A percentile compares a stretch with the other conserved stretches of the same genome.
These are phyloP conservation scores for Himalopsyche kuldschensis DNA, from an alignment of 2,888 invertebrate species.

Conservation along the genomic window DNA sequence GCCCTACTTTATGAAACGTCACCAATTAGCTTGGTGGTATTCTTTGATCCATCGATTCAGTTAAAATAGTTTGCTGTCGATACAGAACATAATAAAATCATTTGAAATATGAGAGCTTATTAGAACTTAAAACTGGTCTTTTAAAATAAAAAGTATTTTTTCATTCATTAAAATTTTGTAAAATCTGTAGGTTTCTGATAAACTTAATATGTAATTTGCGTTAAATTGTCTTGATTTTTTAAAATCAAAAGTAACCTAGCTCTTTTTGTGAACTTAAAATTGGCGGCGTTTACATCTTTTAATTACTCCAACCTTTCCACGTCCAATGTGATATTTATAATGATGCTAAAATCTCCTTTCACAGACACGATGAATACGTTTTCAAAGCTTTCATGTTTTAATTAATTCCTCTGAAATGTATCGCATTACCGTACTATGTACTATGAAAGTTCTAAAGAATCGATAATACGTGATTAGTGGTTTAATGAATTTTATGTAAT, in stretches of 20 bases:
- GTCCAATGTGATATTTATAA: conserved; percentile 23
- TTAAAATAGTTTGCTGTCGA: neutral
- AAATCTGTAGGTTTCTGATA: too few species aligned
- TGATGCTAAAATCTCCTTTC: conserved; percentile 29
- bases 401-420: conserved; percentile 37
- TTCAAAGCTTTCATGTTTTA: conserved; percentile 38
- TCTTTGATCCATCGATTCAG: neutral
- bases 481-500: neutral
- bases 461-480: neutral
- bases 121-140: too few species aligned
- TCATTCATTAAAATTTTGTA: too few species aligned
- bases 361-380: conserved; percentile 9
- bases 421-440: conserved; percentile 26
- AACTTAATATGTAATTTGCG: too few species aligned
- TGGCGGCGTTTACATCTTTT: neutral
- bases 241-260: too few species aligned
- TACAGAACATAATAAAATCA: neutral
- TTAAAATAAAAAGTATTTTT: too few species aligned
- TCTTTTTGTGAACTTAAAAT: neutral
- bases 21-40: neutral
- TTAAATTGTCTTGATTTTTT: too few species aligned
- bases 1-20: neutral
- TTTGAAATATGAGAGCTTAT: too few species aligned
- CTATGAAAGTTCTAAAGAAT: neutral
- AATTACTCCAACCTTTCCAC: conserved; percentile 21